A percentile compares a stretch with the other conserved stretches of the same genome.
phyloP scores from a whole-genome alignment of 2,888 invertebrate species.

The Orgyia antiqua region DNA sequence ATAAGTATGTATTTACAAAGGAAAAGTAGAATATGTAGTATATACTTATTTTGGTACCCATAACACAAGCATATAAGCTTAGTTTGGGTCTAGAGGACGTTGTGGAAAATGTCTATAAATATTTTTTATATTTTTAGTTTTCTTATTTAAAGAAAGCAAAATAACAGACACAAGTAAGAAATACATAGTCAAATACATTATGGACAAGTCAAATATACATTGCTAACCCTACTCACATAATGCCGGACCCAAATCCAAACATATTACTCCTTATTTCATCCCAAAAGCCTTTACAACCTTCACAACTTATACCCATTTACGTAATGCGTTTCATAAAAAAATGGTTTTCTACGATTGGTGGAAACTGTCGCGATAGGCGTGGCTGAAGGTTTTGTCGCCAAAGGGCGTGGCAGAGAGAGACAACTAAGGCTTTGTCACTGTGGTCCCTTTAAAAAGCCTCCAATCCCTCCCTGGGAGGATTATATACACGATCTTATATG shows the following conservation, averaged over 20 bases:
- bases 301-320: constrained; percentile 16
- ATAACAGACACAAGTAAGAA: no score
- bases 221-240: constrained; percentile 1
- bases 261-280: constrained; percentile 3
- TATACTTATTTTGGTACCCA: no score
- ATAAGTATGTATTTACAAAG: no score
- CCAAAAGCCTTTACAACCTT: constrained; percentile 16
- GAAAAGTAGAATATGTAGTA: no score
- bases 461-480: constrained; percentile 17
- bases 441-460: constrained; percentile 54
- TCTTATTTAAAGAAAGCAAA: no score
- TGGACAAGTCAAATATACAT: no score
- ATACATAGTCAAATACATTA: no score
- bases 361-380: constrained; percentile 71
- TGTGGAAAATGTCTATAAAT: no score
- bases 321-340: constrained; percentile 37
- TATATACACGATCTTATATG: constrained; percentile 19
- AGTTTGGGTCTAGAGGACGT: no score
- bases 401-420: constrained; percentile 64
- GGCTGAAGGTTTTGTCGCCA: constrained; percentile 66
- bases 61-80: no score
- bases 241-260: constrained; percentile 2
- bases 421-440: constrained; percentile 60
- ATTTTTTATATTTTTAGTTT: no score
- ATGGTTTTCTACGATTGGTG: constrained; percentile 52